Evolutionary conservation across 2,888 invertebrate species (phyloP).

Genomic region (Mantis religiosa): DNA sequence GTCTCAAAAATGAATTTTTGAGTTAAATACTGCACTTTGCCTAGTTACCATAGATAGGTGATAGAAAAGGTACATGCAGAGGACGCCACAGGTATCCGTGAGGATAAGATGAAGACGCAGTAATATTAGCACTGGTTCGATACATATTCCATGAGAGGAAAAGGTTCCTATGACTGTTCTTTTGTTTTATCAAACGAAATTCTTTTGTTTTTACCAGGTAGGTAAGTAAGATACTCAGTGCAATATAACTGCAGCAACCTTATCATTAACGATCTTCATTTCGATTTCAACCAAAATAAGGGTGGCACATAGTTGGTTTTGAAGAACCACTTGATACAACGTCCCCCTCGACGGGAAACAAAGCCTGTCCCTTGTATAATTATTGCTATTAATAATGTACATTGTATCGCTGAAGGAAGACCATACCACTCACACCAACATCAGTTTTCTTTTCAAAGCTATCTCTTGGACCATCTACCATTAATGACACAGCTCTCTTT

Average conservation of each 20-base stretch:
- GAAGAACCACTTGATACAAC: background rate
- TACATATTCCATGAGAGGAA: too few relatives aligned
- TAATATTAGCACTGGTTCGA: too few relatives aligned
- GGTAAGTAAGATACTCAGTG: background rate
- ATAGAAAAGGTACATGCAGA: too few relatives aligned
- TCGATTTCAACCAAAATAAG: background rate
- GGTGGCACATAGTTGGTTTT: background rate
- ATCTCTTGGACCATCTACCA: slow-evolving; percentile 6
- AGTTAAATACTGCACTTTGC: too few relatives aligned
- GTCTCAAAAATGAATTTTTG: too few relatives aligned
- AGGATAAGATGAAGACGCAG: too few relatives aligned
- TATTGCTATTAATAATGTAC: background rate
- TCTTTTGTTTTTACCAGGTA: background rate
- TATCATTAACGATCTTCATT: background rate
- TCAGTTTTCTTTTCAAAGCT: background rate
- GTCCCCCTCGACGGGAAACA: background rate
- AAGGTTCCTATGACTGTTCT: too few relatives aligned
- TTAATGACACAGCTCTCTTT: background rate
- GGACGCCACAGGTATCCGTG: too few relatives aligned
- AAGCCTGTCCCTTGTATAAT: background rate
- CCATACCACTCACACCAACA: background rate
- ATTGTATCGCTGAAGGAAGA: background rate
- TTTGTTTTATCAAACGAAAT: too few relatives aligned
- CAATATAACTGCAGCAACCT: background rate
- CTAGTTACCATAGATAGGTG: too few relatives aligned